phyloP scores from a whole-genome alignment of 2,888 invertebrate species.

The Mythimna impura region DNA sequence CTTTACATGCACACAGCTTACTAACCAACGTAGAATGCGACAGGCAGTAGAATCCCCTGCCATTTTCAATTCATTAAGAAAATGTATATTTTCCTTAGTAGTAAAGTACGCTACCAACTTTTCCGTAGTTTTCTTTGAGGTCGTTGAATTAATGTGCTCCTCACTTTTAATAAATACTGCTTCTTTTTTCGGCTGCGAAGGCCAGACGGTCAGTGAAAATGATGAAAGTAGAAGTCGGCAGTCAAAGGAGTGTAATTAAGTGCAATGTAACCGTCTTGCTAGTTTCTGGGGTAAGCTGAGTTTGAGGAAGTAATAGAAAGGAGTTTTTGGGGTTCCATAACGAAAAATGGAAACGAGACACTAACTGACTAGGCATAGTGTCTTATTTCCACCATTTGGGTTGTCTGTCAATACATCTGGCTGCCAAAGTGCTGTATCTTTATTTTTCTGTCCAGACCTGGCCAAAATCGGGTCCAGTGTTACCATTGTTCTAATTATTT shows the following conservation, averaged over 20 bases:
- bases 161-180: constrained; percentile 64
- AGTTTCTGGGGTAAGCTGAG: constrained; percentile 6
- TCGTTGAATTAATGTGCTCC: constrained; percentile 65
- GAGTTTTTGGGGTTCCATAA: not conserved
- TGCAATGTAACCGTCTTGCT: constrained; percentile 27
- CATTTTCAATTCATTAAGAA: constrained; percentile 57
- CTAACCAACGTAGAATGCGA: constrained; percentile 31
- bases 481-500: too few relatives aligned
- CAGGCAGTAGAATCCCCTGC: constrained; percentile 17
- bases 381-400: too few relatives aligned
- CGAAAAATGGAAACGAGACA: not conserved
- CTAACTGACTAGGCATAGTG: too few relatives aligned
- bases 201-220: constrained; percentile 46
- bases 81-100: constrained; percentile 52
- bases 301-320: not conserved
- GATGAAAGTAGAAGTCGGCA: constrained; percentile 43
- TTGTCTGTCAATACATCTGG: not conserved
- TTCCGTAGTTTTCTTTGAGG: constrained; percentile 61
- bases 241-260: constrained; percentile 60
- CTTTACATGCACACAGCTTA: not conserved
- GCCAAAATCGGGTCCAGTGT: too few relatives aligned
- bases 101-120: constrained; percentile 51
- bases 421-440: not conserved
- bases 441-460: not conserved
- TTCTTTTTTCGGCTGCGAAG: constrained; percentile 33